Evolutionary conservation across 2,888 invertebrate genomes (phyloP).

Genomic region (Acleris cristana): DNA sequence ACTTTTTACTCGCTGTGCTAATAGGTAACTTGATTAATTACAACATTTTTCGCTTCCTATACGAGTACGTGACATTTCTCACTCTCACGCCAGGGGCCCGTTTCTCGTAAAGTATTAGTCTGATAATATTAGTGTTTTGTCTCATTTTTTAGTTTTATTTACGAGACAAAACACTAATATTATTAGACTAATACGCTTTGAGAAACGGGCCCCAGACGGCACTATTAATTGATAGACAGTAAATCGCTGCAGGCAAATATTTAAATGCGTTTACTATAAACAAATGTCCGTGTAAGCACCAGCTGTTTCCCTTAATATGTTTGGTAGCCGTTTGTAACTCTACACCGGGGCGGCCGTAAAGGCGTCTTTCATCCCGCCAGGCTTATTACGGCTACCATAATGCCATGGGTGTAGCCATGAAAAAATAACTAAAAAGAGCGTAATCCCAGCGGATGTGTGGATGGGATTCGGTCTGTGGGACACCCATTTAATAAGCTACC

Average conservation of each 20-base stretch:
- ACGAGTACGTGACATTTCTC: conserved; percentile 42
- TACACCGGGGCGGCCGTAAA: conserved; percentile 69
- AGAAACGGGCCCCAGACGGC: no score
- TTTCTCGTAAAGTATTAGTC: no score
- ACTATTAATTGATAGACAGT: conserved; percentile 49
- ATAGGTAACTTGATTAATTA: no score
- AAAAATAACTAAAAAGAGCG: conserved; percentile 43
- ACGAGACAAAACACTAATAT: no score
- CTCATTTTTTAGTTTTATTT: no score
- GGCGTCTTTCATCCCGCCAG: conserved; percentile 74
- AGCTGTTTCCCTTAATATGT: conserved; percentile 51
- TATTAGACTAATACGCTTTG: no score
- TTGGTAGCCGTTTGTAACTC: conserved; percentile 62
- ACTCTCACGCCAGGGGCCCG: conserved; percentile 62
- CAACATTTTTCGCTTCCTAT: not conserved
- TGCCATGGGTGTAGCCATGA: conserved; percentile 54
- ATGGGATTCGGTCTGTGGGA: conserved; percentile 54
- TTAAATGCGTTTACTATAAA: conserved; percentile 67
- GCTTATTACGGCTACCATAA: conserved; percentile 60
- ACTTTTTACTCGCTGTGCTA: no score
- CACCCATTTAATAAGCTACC: conserved; percentile 64
- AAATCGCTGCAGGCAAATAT: conserved; percentile 58
- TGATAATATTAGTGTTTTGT: no score
- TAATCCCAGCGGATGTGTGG: conserved; percentile 60
- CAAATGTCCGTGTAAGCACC: conserved; percentile 48